A percentile compares a stretch with the other conserved stretches of the same genome.
Evolutionary conservation across 2,797 vertebrate species (phyloP).

Genomic region (Cossypha niveicapilla): DNA sequence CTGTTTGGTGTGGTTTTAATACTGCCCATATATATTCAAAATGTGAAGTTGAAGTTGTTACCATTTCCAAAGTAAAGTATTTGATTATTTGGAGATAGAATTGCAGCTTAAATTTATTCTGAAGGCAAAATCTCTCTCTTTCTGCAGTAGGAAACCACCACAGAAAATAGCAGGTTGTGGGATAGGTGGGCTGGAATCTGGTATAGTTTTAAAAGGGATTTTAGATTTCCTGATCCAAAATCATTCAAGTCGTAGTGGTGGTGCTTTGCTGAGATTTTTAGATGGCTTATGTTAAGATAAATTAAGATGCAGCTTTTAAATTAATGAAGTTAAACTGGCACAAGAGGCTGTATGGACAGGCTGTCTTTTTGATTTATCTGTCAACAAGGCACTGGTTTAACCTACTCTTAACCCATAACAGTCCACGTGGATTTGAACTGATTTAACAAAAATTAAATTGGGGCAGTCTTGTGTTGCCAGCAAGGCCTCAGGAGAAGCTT

Average conservation of each 20-base stretch:
- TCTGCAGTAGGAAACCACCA: background rate
- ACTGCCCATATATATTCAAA: background rate
- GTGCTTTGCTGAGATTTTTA: background rate
- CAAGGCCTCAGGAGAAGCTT: slow-evolving; percentile 45
- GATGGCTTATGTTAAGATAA: background rate
- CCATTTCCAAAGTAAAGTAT: background rate
- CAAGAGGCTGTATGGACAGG: slow-evolving; percentile 2
- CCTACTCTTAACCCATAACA: slow-evolving; percentile 51
- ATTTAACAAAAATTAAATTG: slow-evolving; percentile 60
- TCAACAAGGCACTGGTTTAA: slow-evolving; percentile 44
- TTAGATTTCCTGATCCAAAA: background rate
- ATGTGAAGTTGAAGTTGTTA: background rate
- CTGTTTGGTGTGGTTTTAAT: background rate
- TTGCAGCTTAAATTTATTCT: background rate
- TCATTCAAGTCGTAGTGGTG: background rate
- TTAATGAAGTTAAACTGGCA: background rate
- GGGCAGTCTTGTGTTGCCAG: slow-evolving; percentile 36
- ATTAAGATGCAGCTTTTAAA: slow-evolving; percentile 17
- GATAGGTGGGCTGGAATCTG: background rate
- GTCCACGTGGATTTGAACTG: slow-evolving; percentile 16
- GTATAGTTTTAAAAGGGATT: background rate
- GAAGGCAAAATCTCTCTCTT: background rate
- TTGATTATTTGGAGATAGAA: background rate
- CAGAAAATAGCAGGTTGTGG: background rate
- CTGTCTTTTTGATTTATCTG: slow-evolving; percentile 62